Evolutionary conservation across 2,797 vertebrate genomes (phyloP).

Genomic region (Peromyscus eremicus): DNA sequence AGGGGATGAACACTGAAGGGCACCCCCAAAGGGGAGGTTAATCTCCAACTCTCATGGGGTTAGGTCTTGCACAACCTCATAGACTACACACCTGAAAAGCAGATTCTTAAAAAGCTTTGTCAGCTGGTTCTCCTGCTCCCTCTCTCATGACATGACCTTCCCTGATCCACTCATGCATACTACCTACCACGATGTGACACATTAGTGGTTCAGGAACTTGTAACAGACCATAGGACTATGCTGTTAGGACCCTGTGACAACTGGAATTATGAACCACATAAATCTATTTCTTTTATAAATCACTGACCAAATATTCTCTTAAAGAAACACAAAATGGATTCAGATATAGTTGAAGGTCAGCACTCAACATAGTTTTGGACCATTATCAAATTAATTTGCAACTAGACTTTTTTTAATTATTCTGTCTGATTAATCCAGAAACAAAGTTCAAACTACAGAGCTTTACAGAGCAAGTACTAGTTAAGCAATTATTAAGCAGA

Average conservation of each 20-base stretch:
- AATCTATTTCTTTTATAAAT: background rate
- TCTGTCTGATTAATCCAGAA: slow-evolving; percentile 57
- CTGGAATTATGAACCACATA: background rate
- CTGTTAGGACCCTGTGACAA: background rate
- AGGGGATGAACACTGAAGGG: background rate
- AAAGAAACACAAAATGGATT: background rate
- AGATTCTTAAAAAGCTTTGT: background rate
- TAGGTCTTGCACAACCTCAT: background rate
- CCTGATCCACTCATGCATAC: background rate
- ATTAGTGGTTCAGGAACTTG: background rate
- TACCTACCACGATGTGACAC: background rate
- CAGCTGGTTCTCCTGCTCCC: background rate
- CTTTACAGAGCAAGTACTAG: slow-evolving; percentile 52
- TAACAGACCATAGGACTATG: background rate
- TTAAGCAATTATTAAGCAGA: slow-evolving; percentile 58
- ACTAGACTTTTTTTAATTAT: slow-evolving; percentile 43
- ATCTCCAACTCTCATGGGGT: background rate
- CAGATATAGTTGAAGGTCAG: background rate
- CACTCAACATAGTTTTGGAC: background rate
- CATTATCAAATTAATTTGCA: slow-evolving; percentile 53
- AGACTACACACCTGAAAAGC: background rate
- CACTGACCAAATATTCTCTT: background rate
- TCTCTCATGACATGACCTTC: background rate
- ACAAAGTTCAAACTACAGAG: slow-evolving; percentile 51
- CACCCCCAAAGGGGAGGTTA: background rate